Base-by-base conservation (phyloP, 2,888 invertebrate species). In the Tetrapedia diversipes region DNA sequence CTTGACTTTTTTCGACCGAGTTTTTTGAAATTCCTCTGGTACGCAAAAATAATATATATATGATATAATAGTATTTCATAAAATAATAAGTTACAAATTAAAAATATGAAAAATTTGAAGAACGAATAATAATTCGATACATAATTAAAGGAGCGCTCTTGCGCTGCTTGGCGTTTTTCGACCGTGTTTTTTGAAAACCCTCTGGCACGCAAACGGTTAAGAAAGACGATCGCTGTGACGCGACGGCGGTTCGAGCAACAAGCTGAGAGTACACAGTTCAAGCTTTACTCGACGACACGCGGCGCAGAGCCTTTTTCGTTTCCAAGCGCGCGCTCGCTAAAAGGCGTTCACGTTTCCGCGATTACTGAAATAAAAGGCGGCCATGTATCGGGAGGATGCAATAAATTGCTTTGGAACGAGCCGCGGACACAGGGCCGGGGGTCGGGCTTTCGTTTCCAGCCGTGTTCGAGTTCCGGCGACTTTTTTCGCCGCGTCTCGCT, bases 341-440 rank as follows among this genome's bases (percentile, higher is more conserved):
- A 56, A 80, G 61, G 54, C 43, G 68, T 61, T 77, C 39, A 27
- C 59, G 63, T 80, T 80, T 80, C 54, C 77, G 77, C 61, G 43
- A 56, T 71, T 53, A 41, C 39, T 37, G 57, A 24, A 76, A 72
- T 66, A 49, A 77, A 67, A 66, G 60, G 59, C 29, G 49, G 34
- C 43, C 49, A 45, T 37, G 53, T 43, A 57, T 54, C 66, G 56
- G 43, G 41, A 34, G 72, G 63, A 69, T 29, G 53, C 72, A n/a
- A 74, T 79, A 82, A 82, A 82, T 80, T 65, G 47, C 10, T 7
- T 11, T 19, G 37, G 37, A 79, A 51, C 66, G 47, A 56, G 49
- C 11, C 27, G 57, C n/a, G 22, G 47, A 68, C 34, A 73, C 61
- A 54, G 69, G 41, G 65, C 56, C 54, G 66, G 29, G 65, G 24